Percentiles rank a stretch among this genome's conserved stretches.
Evolutionary conservation across 1,140 invertebrate genomes (phyloP).

Genomic region (Aphelenchoides besseyi): DNA sequence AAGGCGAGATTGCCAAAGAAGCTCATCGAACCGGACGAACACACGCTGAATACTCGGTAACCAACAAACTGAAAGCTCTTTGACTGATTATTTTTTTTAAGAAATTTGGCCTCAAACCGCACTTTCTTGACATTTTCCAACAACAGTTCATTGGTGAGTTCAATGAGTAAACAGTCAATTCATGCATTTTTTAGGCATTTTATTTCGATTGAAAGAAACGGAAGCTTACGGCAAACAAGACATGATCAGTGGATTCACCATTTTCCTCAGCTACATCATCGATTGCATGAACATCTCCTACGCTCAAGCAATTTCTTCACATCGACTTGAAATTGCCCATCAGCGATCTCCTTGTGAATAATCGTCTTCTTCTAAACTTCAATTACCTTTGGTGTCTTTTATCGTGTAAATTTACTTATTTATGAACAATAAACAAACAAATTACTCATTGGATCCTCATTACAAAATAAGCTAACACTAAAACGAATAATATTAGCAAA

Average conservation of each 20-base stretch:
- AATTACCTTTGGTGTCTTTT: conserved; percentile 2
- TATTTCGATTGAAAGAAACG: conserved; percentile 32
- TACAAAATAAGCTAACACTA: not conserved
- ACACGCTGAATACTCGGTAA: conserved; percentile 50
- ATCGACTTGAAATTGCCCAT: not conserved
- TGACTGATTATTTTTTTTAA: too few relatives aligned
- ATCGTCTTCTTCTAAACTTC: not conserved
- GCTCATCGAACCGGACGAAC: conserved; percentile 38
- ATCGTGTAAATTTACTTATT: not conserved
- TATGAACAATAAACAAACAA: too few relatives aligned
- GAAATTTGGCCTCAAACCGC: conserved; percentile 54
- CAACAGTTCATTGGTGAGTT: conserved; percentile 48
- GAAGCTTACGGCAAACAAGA: conserved; percentile 30
- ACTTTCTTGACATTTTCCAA: conserved; percentile 55
- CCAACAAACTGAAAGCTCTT: too few relatives aligned
- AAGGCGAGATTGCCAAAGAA: conserved; percentile 27
- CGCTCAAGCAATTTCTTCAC: not conserved
- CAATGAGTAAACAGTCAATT: not conserved
- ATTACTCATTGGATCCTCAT: too few relatives aligned
- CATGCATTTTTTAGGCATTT: conserved; percentile 11
- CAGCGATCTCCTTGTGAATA: not conserved
- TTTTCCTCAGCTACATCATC: conserved; percentile 39
- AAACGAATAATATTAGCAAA: not conserved
- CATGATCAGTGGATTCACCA: conserved; percentile 33
- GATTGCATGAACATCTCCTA: conserved; percentile 33